These are phyloP conservation scores for Centruroides sculpturatus DNA, from an alignment of 1,140 invertebrate genomes.

Conservation along the genomic window DNA sequence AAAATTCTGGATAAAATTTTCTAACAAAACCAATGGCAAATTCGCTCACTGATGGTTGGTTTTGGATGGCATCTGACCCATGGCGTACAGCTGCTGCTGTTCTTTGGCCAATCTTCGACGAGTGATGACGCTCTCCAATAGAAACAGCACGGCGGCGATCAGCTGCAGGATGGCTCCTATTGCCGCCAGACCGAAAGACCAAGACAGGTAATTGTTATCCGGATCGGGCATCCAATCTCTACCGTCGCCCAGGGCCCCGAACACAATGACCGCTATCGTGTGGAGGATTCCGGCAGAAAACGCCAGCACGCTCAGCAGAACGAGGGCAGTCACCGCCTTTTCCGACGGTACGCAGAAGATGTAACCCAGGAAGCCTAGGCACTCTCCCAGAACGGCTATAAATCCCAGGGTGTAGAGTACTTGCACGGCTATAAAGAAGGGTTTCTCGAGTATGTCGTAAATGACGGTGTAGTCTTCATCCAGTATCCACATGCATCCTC, in stretches of 20 bases:
- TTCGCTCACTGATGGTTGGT: no score
- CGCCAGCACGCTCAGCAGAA: constrained; percentile 30
- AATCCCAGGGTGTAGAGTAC: constrained; percentile 79
- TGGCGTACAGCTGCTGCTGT: no score
- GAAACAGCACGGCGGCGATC: constrained; percentile 57
- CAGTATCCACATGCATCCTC: constrained; percentile 21
- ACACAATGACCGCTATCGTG: constrained; percentile 71
- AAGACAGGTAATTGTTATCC: constrained; percentile 88
- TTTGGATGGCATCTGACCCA: no score
- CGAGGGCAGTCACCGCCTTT: constrained; percentile 39
- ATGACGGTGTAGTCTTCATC: constrained; percentile 21
- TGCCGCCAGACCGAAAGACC: constrained; percentile 77
- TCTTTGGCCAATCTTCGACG: no score
- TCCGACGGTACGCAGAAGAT: constrained; percentile 49
- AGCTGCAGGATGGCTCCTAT: constrained; percentile 56
- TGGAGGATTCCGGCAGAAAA: constrained; percentile 54
- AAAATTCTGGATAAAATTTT: no score
- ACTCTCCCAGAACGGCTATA: constrained; percentile 53
- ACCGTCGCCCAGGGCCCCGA: constrained; percentile 76
- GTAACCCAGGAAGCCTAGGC: constrained; percentile 46
- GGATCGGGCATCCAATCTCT: constrained; percentile 93
- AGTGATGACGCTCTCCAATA: constrained; percentile 42
- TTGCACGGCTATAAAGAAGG: constrained; percentile 84
- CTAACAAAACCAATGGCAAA: no score
- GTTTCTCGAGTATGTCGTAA: constrained; percentile 16